Evolutionary conservation across 1,140 invertebrate species (phyloP).

Genomic region (Stegodyphus mimosarum): DNA sequence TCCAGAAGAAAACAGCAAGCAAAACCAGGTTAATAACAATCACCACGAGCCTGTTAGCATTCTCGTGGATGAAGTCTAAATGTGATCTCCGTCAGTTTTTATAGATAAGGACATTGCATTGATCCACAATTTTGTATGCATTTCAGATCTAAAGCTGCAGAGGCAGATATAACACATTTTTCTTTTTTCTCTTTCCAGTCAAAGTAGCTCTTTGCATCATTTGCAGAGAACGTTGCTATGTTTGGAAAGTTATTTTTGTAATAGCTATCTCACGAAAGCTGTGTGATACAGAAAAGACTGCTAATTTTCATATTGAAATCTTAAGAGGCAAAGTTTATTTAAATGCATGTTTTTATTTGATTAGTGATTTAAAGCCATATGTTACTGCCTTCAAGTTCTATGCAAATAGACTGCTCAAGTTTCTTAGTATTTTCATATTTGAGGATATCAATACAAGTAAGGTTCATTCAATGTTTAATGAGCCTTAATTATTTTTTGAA

Average conservation of each 20-base stretch:
- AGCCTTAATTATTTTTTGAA: constrained; percentile 25
- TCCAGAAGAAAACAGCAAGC: constrained; percentile 25
- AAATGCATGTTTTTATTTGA: background rate
- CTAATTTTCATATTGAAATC: background rate
- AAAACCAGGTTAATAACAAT: constrained; percentile 56
- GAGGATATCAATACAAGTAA: constrained; percentile 24
- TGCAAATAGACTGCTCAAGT: constrained; percentile 47
- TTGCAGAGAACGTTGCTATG: constrained; percentile 22
- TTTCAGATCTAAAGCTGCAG: constrained; percentile 7
- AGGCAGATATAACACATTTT: background rate
- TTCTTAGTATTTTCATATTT: constrained; percentile 35
- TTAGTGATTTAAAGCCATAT: background rate
- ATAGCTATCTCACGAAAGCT: constrained; percentile 35
- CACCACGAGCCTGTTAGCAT: constrained; percentile 44
- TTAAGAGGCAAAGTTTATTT: background rate
- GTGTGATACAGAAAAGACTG: constrained; percentile 46
- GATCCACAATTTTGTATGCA: constrained; percentile 14
- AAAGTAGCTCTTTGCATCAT: constrained; percentile 25
- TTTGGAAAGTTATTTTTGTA: constrained; percentile 39
- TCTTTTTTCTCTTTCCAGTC: constrained; percentile 25
- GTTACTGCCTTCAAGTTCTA: background rate
- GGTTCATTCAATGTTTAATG: constrained; percentile 13
- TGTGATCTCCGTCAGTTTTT: too few species aligned
- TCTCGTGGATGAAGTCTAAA: constrained; percentile 47
- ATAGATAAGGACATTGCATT: too few species aligned